phyloP scores from a whole-genome alignment of 1,140 invertebrate genomes.

The Meloidogyne chitwoodi region DNA sequence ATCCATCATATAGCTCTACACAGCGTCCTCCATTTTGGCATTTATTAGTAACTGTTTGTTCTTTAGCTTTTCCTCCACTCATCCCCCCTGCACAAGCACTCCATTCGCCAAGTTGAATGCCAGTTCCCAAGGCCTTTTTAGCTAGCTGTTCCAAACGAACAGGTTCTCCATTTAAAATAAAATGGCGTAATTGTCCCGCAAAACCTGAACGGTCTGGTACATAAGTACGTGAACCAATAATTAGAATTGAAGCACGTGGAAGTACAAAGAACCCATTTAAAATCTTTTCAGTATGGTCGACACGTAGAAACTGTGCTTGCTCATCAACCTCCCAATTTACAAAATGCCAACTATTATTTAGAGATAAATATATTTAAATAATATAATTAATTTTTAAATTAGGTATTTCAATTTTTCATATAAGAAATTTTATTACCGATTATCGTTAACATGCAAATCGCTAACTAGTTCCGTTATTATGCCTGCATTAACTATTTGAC shows the following conservation, averaged over 20 bases:
- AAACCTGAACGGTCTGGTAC: constrained; percentile 45
- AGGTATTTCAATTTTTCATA: not conserved
- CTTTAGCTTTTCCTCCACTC: constrained; percentile 44
- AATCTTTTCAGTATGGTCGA: constrained; percentile 40
- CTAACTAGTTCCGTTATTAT: constrained; percentile 43
- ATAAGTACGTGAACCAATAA: constrained; percentile 46
- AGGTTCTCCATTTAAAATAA: constrained; percentile 47
- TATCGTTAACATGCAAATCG: constrained; percentile 36
- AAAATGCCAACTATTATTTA: constrained; percentile 44
- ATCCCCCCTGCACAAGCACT: constrained; percentile 41
- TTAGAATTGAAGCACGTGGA: constrained; percentile 46
- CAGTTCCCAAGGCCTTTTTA: not conserved
- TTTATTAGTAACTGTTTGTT: not conserved
- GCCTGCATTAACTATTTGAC: constrained; percentile 48
- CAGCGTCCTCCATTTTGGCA: constrained; percentile 51
- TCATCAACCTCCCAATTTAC: constrained; percentile 54
- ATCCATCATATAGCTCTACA: constrained; percentile 54
- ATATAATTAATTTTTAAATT: not conserved
- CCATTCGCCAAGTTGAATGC: constrained; percentile 10
- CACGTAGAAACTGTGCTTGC: constrained; percentile 33
- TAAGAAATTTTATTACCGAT: constrained; percentile 8
- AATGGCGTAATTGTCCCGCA: constrained; percentile 51
- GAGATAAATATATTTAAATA: not conserved
- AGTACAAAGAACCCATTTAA: constrained; percentile 40
- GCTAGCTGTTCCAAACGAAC: constrained; percentile 39